These are phyloP conservation scores for Sciurus carolinensis DNA, from an alignment of 2,797 vertebrate species.

Conservation along the genomic window DNA sequence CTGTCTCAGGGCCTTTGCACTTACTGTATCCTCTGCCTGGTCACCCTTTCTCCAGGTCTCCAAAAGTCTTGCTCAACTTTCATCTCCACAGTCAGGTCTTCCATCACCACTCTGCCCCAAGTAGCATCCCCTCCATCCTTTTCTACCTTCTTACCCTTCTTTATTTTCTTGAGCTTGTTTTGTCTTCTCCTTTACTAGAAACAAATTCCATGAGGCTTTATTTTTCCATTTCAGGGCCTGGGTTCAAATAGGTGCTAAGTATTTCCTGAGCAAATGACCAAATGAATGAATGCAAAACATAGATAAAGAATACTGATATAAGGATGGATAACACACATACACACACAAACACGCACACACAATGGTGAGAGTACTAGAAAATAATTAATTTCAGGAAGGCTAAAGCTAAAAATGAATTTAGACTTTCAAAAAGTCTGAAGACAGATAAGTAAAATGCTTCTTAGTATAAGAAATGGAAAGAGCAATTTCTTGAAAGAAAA, in stretches of 20 bases:
- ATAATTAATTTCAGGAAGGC: slow-evolving; percentile 16
- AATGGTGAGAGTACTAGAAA: neutral
- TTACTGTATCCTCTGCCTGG: neutral
- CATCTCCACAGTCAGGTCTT: neutral
- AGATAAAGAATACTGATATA: neutral
- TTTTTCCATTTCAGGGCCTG: slow-evolving; percentile 17
- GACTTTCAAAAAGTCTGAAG: slow-evolving; percentile 42
- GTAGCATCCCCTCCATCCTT: neutral
- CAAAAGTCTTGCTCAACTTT: neutral
- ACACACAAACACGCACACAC: too few species aligned
- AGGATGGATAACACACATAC: neutral
- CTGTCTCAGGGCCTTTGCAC: slow-evolving; percentile 17
- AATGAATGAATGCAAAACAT: neutral
- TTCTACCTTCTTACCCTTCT: neutral
- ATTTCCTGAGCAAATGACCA: neutral
- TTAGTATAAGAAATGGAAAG: neutral
- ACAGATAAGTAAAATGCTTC: slow-evolving; percentile 39
- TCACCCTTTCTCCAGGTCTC: neutral
- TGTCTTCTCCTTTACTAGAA: neutral
- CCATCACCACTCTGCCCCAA: neutral
- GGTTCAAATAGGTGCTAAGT: neutral
- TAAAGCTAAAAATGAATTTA: slow-evolving; percentile 55
- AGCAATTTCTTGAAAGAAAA: slow-evolving; percentile 67
- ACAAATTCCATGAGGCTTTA: slow-evolving; percentile 4
- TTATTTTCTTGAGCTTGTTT: slow-evolving; percentile 29